phyloP scores from a whole-genome alignment of 2,797 vertebrate genomes.

The Gila robusta region DNA sequence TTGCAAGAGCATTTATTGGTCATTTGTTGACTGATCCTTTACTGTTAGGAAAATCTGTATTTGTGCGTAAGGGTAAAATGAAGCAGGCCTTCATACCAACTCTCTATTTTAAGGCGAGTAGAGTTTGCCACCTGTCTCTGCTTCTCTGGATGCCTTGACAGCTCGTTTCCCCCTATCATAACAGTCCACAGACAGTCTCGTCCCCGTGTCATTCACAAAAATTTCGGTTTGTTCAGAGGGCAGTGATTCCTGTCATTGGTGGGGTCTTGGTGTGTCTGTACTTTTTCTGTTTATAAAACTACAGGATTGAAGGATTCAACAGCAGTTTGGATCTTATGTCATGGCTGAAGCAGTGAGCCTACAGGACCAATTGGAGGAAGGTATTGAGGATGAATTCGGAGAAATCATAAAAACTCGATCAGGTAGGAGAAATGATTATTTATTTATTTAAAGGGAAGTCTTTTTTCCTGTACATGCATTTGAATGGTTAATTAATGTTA shows the following conservation, averaged over 20 bases:
- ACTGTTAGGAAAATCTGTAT: background rate
- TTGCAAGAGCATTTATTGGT: background rate
- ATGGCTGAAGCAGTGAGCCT: constrained; percentile 57
- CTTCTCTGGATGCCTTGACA: constrained; percentile 55
- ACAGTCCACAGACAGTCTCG: constrained; percentile 45
- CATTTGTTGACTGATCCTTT: constrained; percentile 1
- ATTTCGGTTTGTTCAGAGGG: constrained; percentile 1
- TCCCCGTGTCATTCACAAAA: constrained; percentile 49
- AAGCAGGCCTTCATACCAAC: constrained; percentile 33
- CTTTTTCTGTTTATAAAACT: background rate
- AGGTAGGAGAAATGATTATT: constrained; percentile 45
- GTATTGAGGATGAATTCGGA: constrained; percentile 62
- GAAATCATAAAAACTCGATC: constrained; percentile 64
- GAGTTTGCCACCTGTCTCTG: constrained; percentile 58
- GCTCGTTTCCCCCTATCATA: constrained; percentile 49
- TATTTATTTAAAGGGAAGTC: background rate
- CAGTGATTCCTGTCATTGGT: constrained; percentile 1
- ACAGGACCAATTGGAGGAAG: constrained; percentile 59
- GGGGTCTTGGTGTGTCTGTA: constrained; percentile 1
- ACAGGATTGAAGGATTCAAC: constrained; percentile 22
- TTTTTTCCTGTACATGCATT: background rate
- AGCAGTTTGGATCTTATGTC: constrained; percentile 4
- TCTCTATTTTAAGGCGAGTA: constrained; percentile 60
- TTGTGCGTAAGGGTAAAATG: constrained; percentile 38
- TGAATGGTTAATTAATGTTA: background rate